These are phyloP conservation scores for Rhynchonycteris naso DNA, from an alignment of 2,797 vertebrate species.

Conservation along the genomic window DNA sequence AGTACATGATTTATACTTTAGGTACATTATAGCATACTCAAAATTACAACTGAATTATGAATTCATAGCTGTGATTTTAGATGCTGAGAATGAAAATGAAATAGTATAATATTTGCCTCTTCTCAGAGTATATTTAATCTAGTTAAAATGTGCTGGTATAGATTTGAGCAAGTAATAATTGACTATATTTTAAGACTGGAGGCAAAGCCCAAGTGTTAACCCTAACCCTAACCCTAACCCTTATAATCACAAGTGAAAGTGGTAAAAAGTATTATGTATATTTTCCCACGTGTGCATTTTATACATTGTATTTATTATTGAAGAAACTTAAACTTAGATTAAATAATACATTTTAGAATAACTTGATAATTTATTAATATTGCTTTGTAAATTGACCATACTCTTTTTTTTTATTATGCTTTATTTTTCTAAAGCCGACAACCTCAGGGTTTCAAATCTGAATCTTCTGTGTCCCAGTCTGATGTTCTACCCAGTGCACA, in stretches of 20 bases:
- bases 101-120: slow-evolving; percentile 64
- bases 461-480: no score
- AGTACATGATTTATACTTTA: slow-evolving; percentile 44
- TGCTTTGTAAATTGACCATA: slow-evolving; percentile 12
- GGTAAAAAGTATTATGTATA: slow-evolving; percentile 25
- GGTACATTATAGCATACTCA: neutral
- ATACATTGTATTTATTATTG: slow-evolving; percentile 22
- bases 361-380: slow-evolving; percentile 53
- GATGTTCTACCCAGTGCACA: no score
- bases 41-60: slow-evolving; percentile 61
- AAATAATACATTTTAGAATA: slow-evolving; percentile 54
- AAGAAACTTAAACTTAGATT: slow-evolving; percentile 45
- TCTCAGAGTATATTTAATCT: slow-evolving; percentile 66
- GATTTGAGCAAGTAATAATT: slow-evolving; percentile 71
- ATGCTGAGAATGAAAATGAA: slow-evolving; percentile 48
- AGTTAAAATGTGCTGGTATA: slow-evolving; percentile 62
- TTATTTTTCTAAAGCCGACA: neutral
- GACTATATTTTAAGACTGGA: slow-evolving; percentile 61
- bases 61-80: slow-evolving; percentile 65
- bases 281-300: slow-evolving; percentile 52
- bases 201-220: slow-evolving; percentile 74
- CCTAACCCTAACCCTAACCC: no score
- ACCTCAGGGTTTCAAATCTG: no score
- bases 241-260: no score
- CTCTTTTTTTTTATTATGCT: neutral